phyloP scores from a whole-genome alignment of 2,113 vertebrate genomes.

The Fregata magnificens region DNA sequence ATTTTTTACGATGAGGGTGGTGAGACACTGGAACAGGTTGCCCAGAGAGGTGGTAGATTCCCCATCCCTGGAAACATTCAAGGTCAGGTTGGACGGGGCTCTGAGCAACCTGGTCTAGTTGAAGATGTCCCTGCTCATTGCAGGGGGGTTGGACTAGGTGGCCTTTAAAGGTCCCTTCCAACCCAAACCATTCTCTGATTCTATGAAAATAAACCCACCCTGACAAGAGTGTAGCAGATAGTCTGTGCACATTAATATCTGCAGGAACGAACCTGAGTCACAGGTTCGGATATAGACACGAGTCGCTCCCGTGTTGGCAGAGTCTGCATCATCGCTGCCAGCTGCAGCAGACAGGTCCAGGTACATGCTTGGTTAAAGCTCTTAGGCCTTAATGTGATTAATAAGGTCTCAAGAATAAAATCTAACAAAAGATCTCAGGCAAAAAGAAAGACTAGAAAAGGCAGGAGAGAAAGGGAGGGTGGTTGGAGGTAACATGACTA shows the following conservation, averaged over 20 bases:
- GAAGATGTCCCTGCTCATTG: neutral
- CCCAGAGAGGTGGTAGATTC: neutral
- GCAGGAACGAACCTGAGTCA: neutral
- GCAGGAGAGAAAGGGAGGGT: neutral
- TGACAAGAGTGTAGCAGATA: neutral
- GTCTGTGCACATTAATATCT: neutral
- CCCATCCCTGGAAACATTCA: neutral
- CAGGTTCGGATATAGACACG: rapidly evolving
- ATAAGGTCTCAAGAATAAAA: neutral
- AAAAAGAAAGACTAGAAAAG: neutral
- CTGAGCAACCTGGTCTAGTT: neutral
- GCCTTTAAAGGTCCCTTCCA: neutral
- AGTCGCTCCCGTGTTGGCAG: neutral
- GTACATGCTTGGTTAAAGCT: neutral
- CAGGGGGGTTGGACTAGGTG: neutral
- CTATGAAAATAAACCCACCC: neutral
- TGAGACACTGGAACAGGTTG: neutral
- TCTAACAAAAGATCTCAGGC: neutral
- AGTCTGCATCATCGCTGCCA: neutral
- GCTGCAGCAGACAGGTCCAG: neutral
- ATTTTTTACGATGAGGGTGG: neutral
- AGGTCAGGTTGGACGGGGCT: neutral
- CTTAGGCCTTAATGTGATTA: neutral
- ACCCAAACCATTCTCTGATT: neutral
- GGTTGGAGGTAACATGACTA: rapidly evolving